These are phyloP conservation scores for Corticium candelabrum DNA, from an alignment of 37 sponge, comb jelly and placozoan genomes.

Conservation along the genomic window DNA sequence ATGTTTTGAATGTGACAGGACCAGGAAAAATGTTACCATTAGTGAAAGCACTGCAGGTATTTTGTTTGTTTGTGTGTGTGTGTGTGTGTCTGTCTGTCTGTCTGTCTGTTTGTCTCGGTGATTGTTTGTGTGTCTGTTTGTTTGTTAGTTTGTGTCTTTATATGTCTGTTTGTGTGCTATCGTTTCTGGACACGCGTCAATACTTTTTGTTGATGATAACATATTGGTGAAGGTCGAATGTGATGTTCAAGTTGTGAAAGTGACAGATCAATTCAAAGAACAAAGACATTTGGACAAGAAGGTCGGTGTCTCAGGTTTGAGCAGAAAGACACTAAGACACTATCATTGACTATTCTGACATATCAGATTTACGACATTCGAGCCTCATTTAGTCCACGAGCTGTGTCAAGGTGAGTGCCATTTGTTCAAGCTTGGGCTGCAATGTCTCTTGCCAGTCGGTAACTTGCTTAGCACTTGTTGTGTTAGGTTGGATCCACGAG, in stretches of 20 bases:
- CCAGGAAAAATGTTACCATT: background rate
- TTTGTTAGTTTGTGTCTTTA: slow-evolving; percentile 7
- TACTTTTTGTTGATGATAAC: background rate
- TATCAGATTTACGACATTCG: too few species aligned
- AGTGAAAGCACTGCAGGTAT: slow-evolving; percentile 2
- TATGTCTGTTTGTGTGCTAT: background rate
- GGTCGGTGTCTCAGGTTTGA: slow-evolving; percentile 38
- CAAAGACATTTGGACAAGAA: slow-evolving; percentile 51
- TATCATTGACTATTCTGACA: too few species aligned
- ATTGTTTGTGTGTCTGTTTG: slow-evolving; percentile 12
- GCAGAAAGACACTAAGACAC: too few species aligned
- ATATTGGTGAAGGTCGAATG: slow-evolving; percentile 43
- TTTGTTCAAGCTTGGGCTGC: too few species aligned
- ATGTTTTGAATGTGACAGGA: too few species aligned
- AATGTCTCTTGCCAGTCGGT: too few species aligned
- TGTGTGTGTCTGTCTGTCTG: background rate
- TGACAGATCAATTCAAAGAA: slow-evolving; percentile 27
- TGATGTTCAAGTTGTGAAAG: slow-evolving; percentile 33
- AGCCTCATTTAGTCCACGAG: too few species aligned
- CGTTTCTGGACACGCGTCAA: background rate
- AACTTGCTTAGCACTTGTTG: too few species aligned
- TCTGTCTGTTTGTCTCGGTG: slow-evolving; percentile 10
- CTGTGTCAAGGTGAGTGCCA: too few species aligned
- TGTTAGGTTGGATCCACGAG: slow-evolving; percentile 47
- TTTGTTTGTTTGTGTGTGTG: too few species aligned